These are phyloP conservation scores for Mastigias papua DNA, from an alignment of 30 jellyfish, hydroid and myxozoan species.

Conservation along the genomic window DNA sequence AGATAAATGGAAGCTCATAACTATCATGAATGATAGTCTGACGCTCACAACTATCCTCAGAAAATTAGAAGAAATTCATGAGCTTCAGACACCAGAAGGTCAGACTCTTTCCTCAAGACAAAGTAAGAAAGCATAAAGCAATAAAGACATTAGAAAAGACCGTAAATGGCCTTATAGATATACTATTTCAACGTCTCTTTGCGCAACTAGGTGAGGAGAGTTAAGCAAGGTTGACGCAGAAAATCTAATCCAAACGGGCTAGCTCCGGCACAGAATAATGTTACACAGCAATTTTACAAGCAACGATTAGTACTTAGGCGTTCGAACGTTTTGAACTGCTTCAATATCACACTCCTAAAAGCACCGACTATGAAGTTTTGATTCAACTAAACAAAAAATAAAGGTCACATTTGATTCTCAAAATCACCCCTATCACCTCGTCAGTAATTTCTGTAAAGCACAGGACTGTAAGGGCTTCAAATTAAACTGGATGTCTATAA, in stretches of 20 bases:
- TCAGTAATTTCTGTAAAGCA: background rate
- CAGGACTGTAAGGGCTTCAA: background rate
- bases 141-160: too few species aligned
- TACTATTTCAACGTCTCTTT: background rate
- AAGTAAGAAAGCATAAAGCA: too few species aligned
- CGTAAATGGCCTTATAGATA: too few species aligned
- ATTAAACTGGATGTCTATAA: background rate
- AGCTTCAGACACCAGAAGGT: background rate
- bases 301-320: background rate
- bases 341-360: constrained; percentile 2
- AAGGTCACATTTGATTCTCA: constrained; percentile 16
- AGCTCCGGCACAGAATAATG: too few species aligned
- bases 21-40: too few species aligned
- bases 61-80: background rate
- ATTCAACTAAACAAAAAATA: constrained; percentile 32
- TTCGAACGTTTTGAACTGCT: background rate
- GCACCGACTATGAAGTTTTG: background rate
- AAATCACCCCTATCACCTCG: constrained; percentile 5
- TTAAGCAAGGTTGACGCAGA: background rate
- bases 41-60: too few species aligned
- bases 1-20: too few species aligned
- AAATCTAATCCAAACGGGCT: too few species aligned
- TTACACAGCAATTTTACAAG: background rate
- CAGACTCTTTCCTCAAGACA: too few species aligned
- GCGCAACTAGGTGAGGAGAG: background rate